Base-by-base conservation (phyloP, 2,113 vertebrate genomes). In the Hystrix cristata region DNA sequence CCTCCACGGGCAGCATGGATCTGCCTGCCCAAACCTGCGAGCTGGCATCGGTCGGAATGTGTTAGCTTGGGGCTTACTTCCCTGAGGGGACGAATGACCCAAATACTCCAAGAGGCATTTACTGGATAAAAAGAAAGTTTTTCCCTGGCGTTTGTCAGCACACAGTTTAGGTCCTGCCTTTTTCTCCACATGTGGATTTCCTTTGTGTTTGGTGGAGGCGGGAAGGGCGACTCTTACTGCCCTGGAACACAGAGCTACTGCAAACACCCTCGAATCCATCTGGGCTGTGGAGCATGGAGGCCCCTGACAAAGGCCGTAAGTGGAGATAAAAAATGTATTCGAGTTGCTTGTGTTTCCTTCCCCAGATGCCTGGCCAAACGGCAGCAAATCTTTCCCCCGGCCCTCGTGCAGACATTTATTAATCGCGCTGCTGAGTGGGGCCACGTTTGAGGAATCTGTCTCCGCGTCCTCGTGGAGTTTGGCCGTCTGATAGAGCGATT, bases 1-100 rank as follows among this genome's bases (percentile, higher is more conserved):
- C 80, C 90, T 92, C 97, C 53, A 43, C n/a, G 97, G 98, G 98
- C 98, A 98, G 97, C 94, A 96, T 97, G 97, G 98, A 98, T 97
- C 96, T 96, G 95, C 87, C 76, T 96, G 74, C 46, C 27, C 25
- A 1, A 14, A 7, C 74, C 94, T 97, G 81, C 79, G 95, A 98
- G 91, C 79, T 92, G 96, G 93, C 97, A 96, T 96, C 97, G 98
- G 97, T 96, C 88, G 91, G 67, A 86, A 95, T 96, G 86, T 98
- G 97, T 98, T 97, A 83, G 95, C 95, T 98, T 98, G 94, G 85
- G 91, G 89, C 91, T 98, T 96, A 72, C 83, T 79, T 98, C 31
- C 25, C 83, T 69, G 48, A 62, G 78, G 60, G 65, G 8, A 0
- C 5, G 97, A 97, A 90, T 97, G 81, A 87, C 94, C 96, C 87